A percentile compares a stretch with the other conserved stretches of the same genome.
Evolutionary conservation across 2,113 vertebrate species (phyloP).

Genomic region (Onychostoma macrolepis): DNA sequence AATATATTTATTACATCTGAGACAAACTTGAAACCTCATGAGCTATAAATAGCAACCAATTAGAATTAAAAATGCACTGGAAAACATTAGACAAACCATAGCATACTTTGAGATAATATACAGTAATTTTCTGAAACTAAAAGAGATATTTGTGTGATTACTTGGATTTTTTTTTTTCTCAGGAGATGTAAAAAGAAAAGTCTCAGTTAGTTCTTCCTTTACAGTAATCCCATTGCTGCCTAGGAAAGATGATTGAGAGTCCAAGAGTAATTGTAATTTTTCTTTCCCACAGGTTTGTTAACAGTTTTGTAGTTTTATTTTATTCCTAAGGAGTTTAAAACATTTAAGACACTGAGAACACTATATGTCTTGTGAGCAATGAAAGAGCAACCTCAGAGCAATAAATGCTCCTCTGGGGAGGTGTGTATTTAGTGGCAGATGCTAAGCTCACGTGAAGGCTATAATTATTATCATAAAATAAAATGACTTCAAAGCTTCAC

Average conservation of each 20-base stretch:
- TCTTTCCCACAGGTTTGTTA: background rate
- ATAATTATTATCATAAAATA: conserved; percentile 39
- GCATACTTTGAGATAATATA: background rate
- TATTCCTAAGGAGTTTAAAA: background rate
- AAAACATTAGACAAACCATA: background rate
- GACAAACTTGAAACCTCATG: background rate
- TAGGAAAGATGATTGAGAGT: background rate
- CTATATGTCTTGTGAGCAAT: background rate
- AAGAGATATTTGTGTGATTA: background rate
- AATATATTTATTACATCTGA: background rate
- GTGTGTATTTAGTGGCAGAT: background rate
- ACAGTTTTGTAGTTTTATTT: background rate
- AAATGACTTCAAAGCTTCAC: conserved; percentile 42
- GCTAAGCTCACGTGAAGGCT: background rate
- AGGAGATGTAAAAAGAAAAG: background rate
- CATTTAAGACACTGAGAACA: background rate
- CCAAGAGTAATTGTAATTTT: background rate
- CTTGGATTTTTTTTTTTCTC: background rate
- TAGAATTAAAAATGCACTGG: background rate
- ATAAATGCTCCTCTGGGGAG: background rate
- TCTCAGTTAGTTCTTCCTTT: background rate
- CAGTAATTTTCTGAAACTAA: background rate
- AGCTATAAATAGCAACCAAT: background rate
- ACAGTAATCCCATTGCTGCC: background rate
- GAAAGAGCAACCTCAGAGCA: background rate